Conservation (phyloP, 2,113 vertebrate genomes). For the Cacatua alba region DNA sequence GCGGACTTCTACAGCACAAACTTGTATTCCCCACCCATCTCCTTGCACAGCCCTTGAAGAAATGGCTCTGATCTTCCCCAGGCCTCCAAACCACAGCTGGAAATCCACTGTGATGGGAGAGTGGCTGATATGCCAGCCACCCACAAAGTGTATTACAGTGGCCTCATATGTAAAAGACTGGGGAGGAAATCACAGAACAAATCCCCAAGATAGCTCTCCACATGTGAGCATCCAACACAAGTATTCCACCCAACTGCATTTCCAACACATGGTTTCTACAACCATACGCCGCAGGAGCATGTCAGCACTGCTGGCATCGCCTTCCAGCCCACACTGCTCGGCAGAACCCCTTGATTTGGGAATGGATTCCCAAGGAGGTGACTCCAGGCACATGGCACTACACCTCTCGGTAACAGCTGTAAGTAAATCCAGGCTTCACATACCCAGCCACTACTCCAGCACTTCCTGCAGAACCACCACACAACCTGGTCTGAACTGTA, state of each 20-base stretch:
- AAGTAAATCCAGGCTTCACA: not conserved
- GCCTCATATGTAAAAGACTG: not conserved
- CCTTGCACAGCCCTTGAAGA: not conserved
- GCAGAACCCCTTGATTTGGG: not conserved
- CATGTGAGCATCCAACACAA: rapidly evolving
- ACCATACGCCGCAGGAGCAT: rapidly evolving
- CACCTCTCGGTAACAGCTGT: not conserved
- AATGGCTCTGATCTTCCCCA: not conserved
- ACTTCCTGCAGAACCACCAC: not conserved
- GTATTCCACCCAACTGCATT: not conserved
- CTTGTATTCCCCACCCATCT: not conserved
- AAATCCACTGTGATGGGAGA: not conserved
- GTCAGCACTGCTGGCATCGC: not conserved
- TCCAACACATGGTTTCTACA: rapidly evolving
- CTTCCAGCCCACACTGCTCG: not conserved
- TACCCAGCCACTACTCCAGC: not conserved
- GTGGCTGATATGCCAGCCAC: not conserved
- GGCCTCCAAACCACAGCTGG: not conserved
- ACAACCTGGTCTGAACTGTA: rapidly evolving
- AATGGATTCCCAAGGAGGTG: rapidly evolving
- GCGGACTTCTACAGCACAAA: not conserved
- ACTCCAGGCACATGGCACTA: not conserved
- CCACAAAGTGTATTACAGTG: not conserved
- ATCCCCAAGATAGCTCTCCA: not conserved
- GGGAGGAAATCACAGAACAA: not conserved